Evolutionary conservation across 2,113 vertebrate species (phyloP), one percentile per base, ranked within the genome.

Genomic region (Anhinga anhinga): DNA sequence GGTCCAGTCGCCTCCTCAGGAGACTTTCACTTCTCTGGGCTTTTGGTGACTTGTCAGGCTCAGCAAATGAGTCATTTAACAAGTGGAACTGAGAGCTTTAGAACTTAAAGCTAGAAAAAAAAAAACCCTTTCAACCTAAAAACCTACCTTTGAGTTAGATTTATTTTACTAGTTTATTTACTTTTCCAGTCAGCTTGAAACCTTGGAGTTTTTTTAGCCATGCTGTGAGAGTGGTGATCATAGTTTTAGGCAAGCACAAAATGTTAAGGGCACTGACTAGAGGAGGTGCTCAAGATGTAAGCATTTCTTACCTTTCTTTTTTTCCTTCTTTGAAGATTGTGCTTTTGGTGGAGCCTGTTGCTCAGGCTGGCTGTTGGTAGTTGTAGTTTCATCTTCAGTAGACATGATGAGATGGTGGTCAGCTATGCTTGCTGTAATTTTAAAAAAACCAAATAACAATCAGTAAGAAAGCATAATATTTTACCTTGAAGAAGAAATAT

Each of bases 301-400:
- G 8, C 17, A 58, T 69, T 71, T 81, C 70, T 84, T 94, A 99
- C 98, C 98, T 98, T 98, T 99, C 98, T 99, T 99, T 97, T 99
- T 99, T 86, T 99, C 99, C 34, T 98, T 99, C 93, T 98, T 99
- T 93, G 98, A 98, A 1, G 98, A 95, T 4, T 98, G 98, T 27
- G 88, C 38, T 87, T 98, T 98, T 7, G 96, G 82, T 85, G 97
- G 93, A 19, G 95, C 47, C 11, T 97, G 98, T 87, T 87, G 98
- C 42, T 99, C 98, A 34, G 98, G 95, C 26, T 97, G 95, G 86
- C 92, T 97, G 10, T 97, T 97, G 16, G 90, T 44, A 53, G 96
- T 88, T 27, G 83, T 95, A 20, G 91, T 94, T 97, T 99, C 99
- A 81, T 97, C 97, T 98, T 99, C 99, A 62, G 98, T 95, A 91